These are phyloP conservation scores for Neogobius melanostomus DNA, from an alignment of 2,113 vertebrate species.

Conservation along the genomic window DNA sequence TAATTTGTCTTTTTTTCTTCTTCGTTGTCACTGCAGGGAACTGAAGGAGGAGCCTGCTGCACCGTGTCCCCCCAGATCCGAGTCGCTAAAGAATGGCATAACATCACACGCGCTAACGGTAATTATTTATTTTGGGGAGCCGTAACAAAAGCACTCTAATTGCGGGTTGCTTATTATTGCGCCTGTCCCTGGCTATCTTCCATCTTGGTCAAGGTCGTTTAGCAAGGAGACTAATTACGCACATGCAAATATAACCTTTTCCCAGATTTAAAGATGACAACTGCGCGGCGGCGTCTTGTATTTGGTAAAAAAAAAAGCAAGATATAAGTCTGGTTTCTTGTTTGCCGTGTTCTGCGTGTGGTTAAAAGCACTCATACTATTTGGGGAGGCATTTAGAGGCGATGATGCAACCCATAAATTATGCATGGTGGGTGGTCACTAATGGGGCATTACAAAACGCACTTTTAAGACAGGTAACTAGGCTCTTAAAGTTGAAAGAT, in stretches of 20 bases:
- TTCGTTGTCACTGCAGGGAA: constrained; percentile 57
- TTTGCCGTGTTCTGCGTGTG: no score
- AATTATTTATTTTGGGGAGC: constrained; percentile 21
- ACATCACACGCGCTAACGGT: constrained; percentile 67
- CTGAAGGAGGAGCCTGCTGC: constrained; percentile 66
- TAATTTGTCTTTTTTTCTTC: not conserved
- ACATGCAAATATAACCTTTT: constrained; percentile 32
- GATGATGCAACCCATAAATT: no score
- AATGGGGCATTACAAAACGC: no score
- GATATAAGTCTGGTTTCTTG: not conserved
- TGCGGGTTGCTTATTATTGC: not conserved
- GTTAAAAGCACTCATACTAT: not conserved
- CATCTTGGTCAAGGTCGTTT: constrained; percentile 27
- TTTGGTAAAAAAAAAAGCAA: not conserved
- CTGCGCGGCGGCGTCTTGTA: not conserved
- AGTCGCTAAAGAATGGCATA: constrained; percentile 75
- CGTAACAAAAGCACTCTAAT: constrained; percentile 4
- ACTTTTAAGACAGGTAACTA: no score
- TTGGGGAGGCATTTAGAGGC: not conserved
- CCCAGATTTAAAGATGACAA: not conserved
- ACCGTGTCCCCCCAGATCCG: constrained; percentile 51
- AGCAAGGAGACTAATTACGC: constrained; percentile 27
- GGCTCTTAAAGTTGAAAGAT: no score
- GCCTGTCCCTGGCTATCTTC: constrained; percentile 1
- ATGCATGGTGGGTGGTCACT: no score